These are phyloP conservation scores for Sapayoa aenigma DNA, from an alignment of 2,113 vertebrate genomes.

Conservation along the genomic window DNA sequence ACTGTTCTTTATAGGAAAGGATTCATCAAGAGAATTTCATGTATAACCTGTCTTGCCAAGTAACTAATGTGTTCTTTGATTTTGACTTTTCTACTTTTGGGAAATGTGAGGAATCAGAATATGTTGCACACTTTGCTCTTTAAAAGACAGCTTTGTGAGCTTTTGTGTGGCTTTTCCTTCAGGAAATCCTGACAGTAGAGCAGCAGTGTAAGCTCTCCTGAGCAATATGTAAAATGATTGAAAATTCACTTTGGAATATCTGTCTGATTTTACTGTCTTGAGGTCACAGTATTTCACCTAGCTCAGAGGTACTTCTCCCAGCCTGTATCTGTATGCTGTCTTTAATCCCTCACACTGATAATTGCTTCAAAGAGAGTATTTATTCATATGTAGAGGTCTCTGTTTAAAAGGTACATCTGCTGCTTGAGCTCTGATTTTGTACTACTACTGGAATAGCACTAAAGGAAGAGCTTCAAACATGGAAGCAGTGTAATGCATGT, in stretches of 20 bases:
- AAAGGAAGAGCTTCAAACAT: not conserved
- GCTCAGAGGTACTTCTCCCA: not conserved
- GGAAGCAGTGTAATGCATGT: not conserved
- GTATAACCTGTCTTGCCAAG: not conserved
- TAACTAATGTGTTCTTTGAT: not conserved
- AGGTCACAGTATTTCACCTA: not conserved
- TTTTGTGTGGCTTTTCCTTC: constrained; percentile 4
- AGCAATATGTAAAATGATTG: not conserved
- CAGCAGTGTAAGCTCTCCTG: not conserved
- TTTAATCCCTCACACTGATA: not conserved
- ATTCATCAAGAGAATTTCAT: not conserved
- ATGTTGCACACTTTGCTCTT: not conserved
- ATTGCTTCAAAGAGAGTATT: not conserved
- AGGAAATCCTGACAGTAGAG: not conserved
- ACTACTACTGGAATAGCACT: not conserved
- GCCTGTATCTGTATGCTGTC: not conserved
- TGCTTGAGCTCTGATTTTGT: not conserved
- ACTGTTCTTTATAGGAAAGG: not conserved
- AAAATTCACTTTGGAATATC: not conserved
- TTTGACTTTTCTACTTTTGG: not conserved
- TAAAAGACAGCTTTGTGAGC: not conserved
- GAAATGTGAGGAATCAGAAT: not conserved
- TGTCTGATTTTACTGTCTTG: not conserved
- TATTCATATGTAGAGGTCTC: not conserved
- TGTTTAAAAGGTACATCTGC: not conserved